Base-by-base conservation (phyloP, 2,113 vertebrate species). In the Zosterops lateralis region DNA sequence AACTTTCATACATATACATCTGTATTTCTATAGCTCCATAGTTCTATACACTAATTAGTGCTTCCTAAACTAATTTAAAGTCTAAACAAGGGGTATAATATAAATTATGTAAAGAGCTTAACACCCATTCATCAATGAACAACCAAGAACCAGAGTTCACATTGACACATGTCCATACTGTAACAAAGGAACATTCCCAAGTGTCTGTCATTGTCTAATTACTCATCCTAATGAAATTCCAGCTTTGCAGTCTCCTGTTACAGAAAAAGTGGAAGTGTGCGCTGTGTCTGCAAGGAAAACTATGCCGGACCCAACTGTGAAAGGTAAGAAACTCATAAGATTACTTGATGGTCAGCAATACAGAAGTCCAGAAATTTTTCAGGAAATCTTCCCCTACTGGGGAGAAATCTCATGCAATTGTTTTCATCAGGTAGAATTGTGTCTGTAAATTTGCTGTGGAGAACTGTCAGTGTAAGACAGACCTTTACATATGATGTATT, bases 261-360 rank as follows among this genome's bases (percentile, higher is more conserved):
- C 88, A 97, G 96, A 94, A 98, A 98, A 96, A 95, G 96, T 38
- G 93, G 97, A 80, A 93, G 86, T 21, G 95, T 99, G 73, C 98
- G 97, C 9, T 99, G 99, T 93, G 97, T 99, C 79, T 99, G 99
- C 94, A 98, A 98, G 92, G 98, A 99, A 88, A 98, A 98, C 84
- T 99, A 99, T 47, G 98, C 98, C 72, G 99, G 99, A 92, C 98
- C 99, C 94, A 98, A 98, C 90, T 99, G 99, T 94, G 99, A 99
- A 98, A 99, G 99, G 99, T 99, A 96, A 95, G 98, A 45, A 91
- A 31, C 31, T 53, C 67, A 44, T 0, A 25, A 31, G 6, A 40
- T 77, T 21, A 12, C 10, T 74, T 40, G 40, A 17, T 61, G 19
- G 7, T 68, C 22, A 70, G 42, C 32, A 77, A 32, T 38, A 14